Conservation (phyloP, 2,797 vertebrate species). For the Sebastes oblongus region DNA sequence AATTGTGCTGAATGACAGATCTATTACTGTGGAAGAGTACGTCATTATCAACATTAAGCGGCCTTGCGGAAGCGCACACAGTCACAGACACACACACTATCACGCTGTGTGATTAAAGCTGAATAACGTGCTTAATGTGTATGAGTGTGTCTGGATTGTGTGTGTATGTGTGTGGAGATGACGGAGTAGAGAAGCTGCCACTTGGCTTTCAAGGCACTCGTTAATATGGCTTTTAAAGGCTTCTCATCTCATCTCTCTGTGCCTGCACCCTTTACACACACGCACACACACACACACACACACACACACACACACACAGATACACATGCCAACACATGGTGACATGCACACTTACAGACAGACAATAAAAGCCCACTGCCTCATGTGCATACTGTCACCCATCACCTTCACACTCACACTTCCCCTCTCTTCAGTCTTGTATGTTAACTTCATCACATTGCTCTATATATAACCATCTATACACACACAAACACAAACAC, state of each 20-base stretch:
- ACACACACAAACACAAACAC: slow-evolving; percentile 3
- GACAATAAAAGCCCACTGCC: slow-evolving; percentile 24
- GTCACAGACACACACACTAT: not conserved
- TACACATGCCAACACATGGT: not conserved
- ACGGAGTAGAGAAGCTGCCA: slow-evolving; percentile 61
- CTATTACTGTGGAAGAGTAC: slow-evolving; percentile 66
- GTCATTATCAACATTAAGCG: slow-evolving; percentile 72
- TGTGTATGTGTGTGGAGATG: slow-evolving; percentile 23
- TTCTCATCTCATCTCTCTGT: slow-evolving; percentile 37
- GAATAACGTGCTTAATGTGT: slow-evolving; percentile 51
- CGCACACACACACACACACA: slow-evolving; percentile 15
- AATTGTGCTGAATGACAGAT: slow-evolving; percentile 71
- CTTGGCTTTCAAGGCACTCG: slow-evolving; percentile 72
- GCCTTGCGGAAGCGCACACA: slow-evolving; percentile 35
- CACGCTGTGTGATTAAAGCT: slow-evolving; percentile 65
- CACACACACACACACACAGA: slow-evolving; percentile 11
- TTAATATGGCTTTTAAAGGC: slow-evolving; percentile 71
- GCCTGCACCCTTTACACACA: slow-evolving; percentile 1
- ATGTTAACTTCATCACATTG: slow-evolving; percentile 36
- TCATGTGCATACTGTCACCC: slow-evolving; percentile 28
- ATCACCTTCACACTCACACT: slow-evolving; percentile 25
- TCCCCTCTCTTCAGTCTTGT: not conserved
- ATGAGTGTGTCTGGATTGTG: slow-evolving; percentile 19
- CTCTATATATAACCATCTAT: slow-evolving; percentile 38
- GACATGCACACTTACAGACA: not conserved